Evolutionary conservation across 2,797 vertebrate genomes (phyloP), one percentile per base, ranked within the genome.

Genomic region (Gastrophryne carolinensis): DNA sequence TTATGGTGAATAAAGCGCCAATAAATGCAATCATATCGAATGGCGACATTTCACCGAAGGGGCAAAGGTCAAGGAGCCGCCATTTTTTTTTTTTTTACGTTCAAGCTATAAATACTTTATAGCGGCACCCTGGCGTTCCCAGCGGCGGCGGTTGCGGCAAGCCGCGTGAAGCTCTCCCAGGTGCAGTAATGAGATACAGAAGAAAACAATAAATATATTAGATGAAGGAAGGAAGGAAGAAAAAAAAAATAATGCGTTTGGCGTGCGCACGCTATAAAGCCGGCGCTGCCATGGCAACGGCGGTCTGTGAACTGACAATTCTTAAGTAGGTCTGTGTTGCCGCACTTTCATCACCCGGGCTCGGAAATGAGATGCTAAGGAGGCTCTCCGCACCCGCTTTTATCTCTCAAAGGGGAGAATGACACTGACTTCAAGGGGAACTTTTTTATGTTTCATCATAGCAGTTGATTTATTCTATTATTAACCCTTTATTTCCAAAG

Each of bases 271-370:
- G 11, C 39, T 30, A 12, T 57, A 32, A 61, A 64, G 65, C 58
- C 64, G 47, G 37, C 15, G 79, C 49, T 80, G 72, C 56, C 79
- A 80, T 79, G 37, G 81, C 75, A 80, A 80, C 81, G 44, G 10
- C 3, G 54, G 67, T 32, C 74, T 72, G n/a, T 50, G 49, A 44
- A 53, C 63, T 65, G 72, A 72, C 74, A 65, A 54, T 56, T 6
- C 68, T 64, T 30, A 50, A 41, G 54, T 37, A 61, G n/a, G 54
- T 74, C 60, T 69, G 11, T 21, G 23, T 52, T 62, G 54, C 50
- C 6, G 21, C 10, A 39, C 67, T 65, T 71, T 78, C 66, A 77
- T 77, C 66, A 27, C 12, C 9, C 13, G 2, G 8, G 23, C 60
- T 56, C 21, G 23, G 23, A 73, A 65, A 57, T 27, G 44, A 5